These are phyloP conservation scores for Melospiza georgiana DNA, from an alignment of 2,113 vertebrate species.

Conservation along the genomic window DNA sequence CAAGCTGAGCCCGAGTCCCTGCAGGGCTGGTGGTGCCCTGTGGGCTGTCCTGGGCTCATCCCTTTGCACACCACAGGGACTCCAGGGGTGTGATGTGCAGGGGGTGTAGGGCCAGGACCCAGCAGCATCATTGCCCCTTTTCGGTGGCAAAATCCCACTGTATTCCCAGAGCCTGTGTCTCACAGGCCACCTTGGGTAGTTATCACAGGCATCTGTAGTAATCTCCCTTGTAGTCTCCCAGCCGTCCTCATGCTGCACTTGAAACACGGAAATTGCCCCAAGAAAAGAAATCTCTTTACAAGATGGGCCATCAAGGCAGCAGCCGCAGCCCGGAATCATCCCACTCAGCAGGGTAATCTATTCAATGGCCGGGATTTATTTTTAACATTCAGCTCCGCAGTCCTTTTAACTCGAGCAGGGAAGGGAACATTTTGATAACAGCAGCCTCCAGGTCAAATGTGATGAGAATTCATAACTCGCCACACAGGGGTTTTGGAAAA, in stretches of 20 bases:
- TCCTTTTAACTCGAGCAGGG: constrained; percentile 47
- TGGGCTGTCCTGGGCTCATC: neutral
- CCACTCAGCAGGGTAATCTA: constrained; percentile 9
- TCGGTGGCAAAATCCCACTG: fast-evolving
- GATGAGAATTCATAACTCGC: constrained; percentile 42
- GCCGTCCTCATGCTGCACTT: neutral
- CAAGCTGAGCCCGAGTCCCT: fast-evolving
- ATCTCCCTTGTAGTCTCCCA: neutral
- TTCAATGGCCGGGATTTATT: constrained; percentile 28
- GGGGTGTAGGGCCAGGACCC: neutral
- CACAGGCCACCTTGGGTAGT: neutral
- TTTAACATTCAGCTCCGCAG: neutral
- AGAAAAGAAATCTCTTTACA: constrained; percentile 13
- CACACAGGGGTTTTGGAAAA: constrained; percentile 29
- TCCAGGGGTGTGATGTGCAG: neutral
- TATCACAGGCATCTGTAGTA: neutral
- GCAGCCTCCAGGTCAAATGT: constrained; percentile 53
- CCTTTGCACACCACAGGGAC: neutral
- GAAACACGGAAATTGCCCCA: constrained; percentile 2
- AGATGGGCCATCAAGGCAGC: constrained; percentile 8
- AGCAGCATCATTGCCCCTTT: fast-evolving
- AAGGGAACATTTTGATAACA: constrained; percentile 42
- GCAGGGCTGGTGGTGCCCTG: fast-evolving
- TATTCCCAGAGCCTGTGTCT: fast-evolving
- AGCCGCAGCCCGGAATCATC: neutral